Base-by-base conservation (phyloP, 2,888 invertebrate species). In the Drosophila atripex region DNA sequence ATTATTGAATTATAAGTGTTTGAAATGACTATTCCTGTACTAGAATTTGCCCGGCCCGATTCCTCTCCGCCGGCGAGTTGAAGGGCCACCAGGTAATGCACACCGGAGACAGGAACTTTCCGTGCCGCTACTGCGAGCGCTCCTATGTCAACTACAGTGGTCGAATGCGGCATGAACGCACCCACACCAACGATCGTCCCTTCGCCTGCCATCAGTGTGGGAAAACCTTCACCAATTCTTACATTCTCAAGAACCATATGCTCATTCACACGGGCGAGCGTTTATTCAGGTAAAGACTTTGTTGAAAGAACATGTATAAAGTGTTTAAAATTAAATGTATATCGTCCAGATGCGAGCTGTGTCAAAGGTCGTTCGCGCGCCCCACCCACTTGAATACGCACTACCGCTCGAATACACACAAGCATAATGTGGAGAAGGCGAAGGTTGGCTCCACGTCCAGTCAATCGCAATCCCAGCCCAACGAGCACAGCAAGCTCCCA, bases 331-430 rank as follows among this genome's bases (percentile, higher is more conserved):
- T 16, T 4, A 46, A 28, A 4, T 9, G 8, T 38, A 3, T 16
- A 14, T 16, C 1, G 32, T 21, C 8, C 52, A 91, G 91, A 54
- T 90, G 90, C 68, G 79, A 83, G 39, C 68, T 89, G 35, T 90
- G 90, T 51, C 87, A 89, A 56, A 90, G 91, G n/a, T 90, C 91
- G 0, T 90, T 90, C 63, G 89, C 90, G 7, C 87, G 90, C 3
- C 86, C 80, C 50, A 91, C 90, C 60, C 90, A 91, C 38, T 59
- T 90, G 9, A 88, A 89, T 39, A 91, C 91, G 23, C 90, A 90
- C 69, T 83, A 78, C 54, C 80, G 89, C 11, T 91, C 90, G 1
- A 85, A 90, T 54, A 89, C 89, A 6, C 90, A 90, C 71, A 90
- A 90, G 41, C 90, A 90, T 51, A 89, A 86, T 39, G 69, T 82